Conservation (phyloP, 1,140 invertebrate genomes). For the Drosophila kanapiae region DNA sequence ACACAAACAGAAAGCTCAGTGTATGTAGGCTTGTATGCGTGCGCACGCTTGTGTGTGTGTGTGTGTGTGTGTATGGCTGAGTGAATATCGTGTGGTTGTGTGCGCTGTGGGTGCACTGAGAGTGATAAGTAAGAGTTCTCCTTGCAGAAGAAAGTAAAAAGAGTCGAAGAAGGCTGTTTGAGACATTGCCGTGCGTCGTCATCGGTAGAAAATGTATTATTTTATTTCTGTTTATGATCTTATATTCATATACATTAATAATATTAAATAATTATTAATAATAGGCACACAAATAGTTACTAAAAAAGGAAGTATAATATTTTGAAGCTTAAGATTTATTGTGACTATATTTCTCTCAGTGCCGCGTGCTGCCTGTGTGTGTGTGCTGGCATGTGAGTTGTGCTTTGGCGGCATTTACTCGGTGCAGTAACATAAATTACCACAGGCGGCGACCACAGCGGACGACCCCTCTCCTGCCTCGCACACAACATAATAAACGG, state of each 20-base stretch:
- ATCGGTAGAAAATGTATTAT: no score
- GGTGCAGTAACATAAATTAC: conserved; percentile 83
- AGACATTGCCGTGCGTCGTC: no score
- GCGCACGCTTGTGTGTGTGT: conserved; percentile 14
- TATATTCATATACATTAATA: no score
- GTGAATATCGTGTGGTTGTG: conserved; percentile 31
- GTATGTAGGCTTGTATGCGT: conserved; percentile 7
- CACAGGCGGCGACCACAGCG: conserved; percentile 72
- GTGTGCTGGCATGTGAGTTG: conserved; percentile 55
- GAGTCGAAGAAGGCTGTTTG: no score
- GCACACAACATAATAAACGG: conserved; percentile 72
- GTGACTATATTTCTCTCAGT: conserved; percentile 13
- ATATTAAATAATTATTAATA: neutral
- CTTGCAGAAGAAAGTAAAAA: neutral
- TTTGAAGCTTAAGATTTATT: no score
- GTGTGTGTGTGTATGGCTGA: conserved; percentile 13
- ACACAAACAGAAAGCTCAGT: conserved; percentile 62
- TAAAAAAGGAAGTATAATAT: no score
- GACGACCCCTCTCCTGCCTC: conserved; percentile 8
- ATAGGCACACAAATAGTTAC: neutral
- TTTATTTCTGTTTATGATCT: no score
- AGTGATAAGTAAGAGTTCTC: neutral
- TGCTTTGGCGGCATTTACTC: conserved; percentile 80
- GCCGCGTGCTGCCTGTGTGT: conserved; percentile 10
- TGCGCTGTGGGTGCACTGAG: conserved; percentile 12